Evolutionary conservation across 2,888 invertebrate genomes (phyloP), one percentile per base, ranked within the genome.

Genomic region (Spodoptera picta): DNA sequence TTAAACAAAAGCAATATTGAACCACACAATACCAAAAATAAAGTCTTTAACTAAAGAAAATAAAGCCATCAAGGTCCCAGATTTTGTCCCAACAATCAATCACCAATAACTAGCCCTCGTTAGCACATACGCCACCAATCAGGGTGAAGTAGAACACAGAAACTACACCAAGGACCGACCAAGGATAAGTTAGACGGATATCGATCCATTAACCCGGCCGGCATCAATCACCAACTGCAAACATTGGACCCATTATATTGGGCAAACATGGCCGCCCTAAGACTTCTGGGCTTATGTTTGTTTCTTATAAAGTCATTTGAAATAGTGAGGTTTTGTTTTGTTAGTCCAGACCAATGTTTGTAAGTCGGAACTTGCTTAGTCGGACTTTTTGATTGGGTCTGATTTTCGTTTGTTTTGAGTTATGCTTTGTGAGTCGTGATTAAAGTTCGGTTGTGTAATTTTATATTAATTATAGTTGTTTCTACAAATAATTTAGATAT

Each of bases 211-310:
- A 87, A 79, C 77, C 73, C 80, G 76, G 84, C 80, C 83, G 82
- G 84, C 90, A 92, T 91, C 92, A 91, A 92, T 92, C 92, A 92
- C 88, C 75, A 65, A 75, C 74, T 44, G 85, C 92, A 92, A 92
- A 92, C 91, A 91, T 86, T 82, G 83, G 82, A 75, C 81, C 91
- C 86, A 90, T 91, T 90, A 91, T 89, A 90, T 90, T 86, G 89
- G 87, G 86, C 90, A 92, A 92, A 86, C 86, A 77, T 49, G 42
- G 61, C 71, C 69, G 44, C 53, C 10, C 54, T 41, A 36, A 36
- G 36, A 36, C 36, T 36, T 36, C 36, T 36, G 36, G 36, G 9
- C 36, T 36, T 36, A 36, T 36, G 36, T 36, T 36, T 36, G 36
- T 36, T 36, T 36, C 36, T 36, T 36, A 36, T 80, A 72, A 75